Conservation (phyloP, 2,888 invertebrate species). For the Xestobium rufovillosum region DNA sequence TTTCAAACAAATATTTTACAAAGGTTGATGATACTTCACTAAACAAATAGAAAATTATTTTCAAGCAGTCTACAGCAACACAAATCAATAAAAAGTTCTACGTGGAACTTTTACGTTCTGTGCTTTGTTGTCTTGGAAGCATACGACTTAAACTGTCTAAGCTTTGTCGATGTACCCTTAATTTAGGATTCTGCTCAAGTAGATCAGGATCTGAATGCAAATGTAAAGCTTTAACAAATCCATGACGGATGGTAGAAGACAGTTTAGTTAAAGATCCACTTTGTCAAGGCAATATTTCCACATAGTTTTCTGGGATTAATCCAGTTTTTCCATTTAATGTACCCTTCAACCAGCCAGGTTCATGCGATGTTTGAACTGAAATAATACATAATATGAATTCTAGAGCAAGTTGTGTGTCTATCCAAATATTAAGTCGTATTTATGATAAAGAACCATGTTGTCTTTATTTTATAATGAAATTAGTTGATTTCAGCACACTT, state of each 20-base stretch:
- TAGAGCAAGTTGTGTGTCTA: no score
- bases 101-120: conserved; percentile 37
- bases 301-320: conserved; percentile 93
- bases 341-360: conserved; percentile 97
- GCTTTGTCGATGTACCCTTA: conserved; percentile 35
- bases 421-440: no score
- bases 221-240: conserved; percentile 37
- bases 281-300: conserved; percentile 72
- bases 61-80: no score
- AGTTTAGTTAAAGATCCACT: conserved; percentile 30
- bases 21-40: no score
- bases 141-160: conserved; percentile 32
- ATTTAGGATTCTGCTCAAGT: conserved; percentile 22
- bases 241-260: conserved; percentile 36
- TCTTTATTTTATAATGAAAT: no score
- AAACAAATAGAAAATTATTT: no score
- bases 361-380: conserved; percentile 80
- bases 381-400: no score
- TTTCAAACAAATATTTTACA: no score
- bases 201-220: conserved; percentile 31
- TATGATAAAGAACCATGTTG: no score
- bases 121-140: conserved; percentile 28
- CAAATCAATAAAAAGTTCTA: no score
- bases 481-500: no score
- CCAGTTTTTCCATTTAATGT: conserved; percentile 86